Base-by-base conservation (phyloP, 2,888 invertebrate genomes). In the Adela reaumurella region DNA sequence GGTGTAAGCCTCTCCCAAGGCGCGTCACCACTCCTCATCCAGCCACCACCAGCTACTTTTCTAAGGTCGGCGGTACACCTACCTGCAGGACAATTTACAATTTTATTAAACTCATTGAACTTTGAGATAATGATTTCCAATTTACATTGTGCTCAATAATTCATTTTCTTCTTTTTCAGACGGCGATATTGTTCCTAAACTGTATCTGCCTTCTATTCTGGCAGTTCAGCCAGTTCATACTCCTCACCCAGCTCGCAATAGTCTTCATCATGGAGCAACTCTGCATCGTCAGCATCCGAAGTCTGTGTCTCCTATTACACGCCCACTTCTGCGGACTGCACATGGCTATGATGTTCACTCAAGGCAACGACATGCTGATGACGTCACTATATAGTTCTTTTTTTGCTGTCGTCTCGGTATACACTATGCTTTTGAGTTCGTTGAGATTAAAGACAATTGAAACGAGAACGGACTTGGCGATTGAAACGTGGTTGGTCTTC, bases 171-270 rank as follows among this genome's bases (percentile, higher is more conserved):
- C 57, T 55, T 50, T 68, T 69, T 1, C 74, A 79, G 79, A 58
- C 74, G 0, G 60, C 67, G 17, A 65, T 74, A 1, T 67, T 74
- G 55, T 53, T 70, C 1, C 50, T 74, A 0, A 77, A 76, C 61
- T 67, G 69, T 48, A 56, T 81, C 0, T 82, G 83, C 52, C 65
- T 85, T 0, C 63, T 85, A 0, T 83, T 83, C 56, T 90, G 91
- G 87, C 89, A 94, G 68, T 92, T 94, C 74, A 85, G 92, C 0
- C 91, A 92, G 58, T 90, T 93, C 60, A 86, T 92, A 50, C 84
- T 92, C 57, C 77, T 88, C 3, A 90, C 90, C 0, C 92, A 94
- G 65, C 79, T 86, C 0, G 67, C 87, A 4, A 87, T 90, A 3
- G 79, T 93, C 54, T 86, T 90, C 58, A 70, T 86, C 1, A 83